Evolutionary conservation across 2,113 vertebrate species (phyloP), one percentile per base, ranked within the genome.

Genomic region (Pteronura brasiliensis): DNA sequence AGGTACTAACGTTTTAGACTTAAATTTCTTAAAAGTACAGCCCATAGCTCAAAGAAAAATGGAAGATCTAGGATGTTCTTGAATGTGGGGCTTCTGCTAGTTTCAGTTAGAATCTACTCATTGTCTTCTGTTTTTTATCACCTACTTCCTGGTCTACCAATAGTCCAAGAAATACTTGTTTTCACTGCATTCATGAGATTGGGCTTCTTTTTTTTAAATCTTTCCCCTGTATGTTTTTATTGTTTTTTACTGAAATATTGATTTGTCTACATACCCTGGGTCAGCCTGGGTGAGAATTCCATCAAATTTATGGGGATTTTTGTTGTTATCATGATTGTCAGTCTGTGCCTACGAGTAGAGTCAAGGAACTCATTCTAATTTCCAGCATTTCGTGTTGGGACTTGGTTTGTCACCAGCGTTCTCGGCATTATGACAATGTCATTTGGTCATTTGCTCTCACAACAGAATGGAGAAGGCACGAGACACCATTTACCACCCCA

Each of bases 201-300:
- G 49, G 25, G 71, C 7, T 25, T 74, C 9, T 25, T 59, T 59
- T 59, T 59, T 71, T 34, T 92, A 31, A 31, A 36, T 47, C 42
- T 67, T 61, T 18, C 63, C 55, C 21, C 15, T 61, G 13, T 77
- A 55, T 34, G 20, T 52, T 94, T 93, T 82, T 80, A 79, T 79
- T 87, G 69, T 4, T 77, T 94, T 96, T 95, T 83, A 90, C 74
- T 80, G 59, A 94, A 96, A 72, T 95, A 72, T 39, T 67, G 79
- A 65, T 72, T 44, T 42, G 11, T 25, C 49, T 83, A 1, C 4
- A 1, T 15, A 39, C 12, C 14, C 3, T 1, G 18, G 23, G 25
- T 88, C 93, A 72, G 82, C 7, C 59, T n/a, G 80, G 81, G 74
- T 84, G 86, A 69, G 89, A 69, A 93, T 59, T 55, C 55, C 10